These are phyloP conservation scores for Caloenas nicobarica DNA, from an alignment of 2,113 vertebrate genomes.

Conservation along the genomic window DNA sequence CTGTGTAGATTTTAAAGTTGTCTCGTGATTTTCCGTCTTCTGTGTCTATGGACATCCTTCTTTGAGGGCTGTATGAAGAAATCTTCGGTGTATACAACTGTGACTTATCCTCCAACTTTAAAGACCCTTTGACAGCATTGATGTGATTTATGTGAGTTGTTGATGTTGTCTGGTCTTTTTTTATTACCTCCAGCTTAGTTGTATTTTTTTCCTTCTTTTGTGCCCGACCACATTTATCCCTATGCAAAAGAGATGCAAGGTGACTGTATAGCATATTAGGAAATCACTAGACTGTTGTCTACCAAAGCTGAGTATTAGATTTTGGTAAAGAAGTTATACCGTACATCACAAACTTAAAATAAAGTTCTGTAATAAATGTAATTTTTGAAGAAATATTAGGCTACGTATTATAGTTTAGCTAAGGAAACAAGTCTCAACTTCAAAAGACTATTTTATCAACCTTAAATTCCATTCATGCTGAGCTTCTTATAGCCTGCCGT, in stretches of 20 bases:
- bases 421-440: neutral
- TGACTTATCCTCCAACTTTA: slow-evolving; percentile 78
- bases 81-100: slow-evolving; percentile 75
- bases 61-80: slow-evolving; percentile 70
- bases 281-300: neutral
- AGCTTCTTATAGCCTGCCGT: neutral
- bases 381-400: neutral
- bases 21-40: slow-evolving; percentile 80
- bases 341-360: neutral
- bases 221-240: slow-evolving; percentile 75
- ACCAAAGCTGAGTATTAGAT: neutral
- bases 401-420: neutral
- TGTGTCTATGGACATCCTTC: slow-evolving; percentile 68
- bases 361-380: neutral
- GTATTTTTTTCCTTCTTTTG: slow-evolving; percentile 78
- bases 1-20: slow-evolving; percentile 89
- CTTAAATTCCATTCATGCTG: neutral
- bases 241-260: slow-evolving; percentile 43
- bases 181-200: slow-evolving; percentile 85
- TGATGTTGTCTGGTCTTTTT: slow-evolving; percentile 95
- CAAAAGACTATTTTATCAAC: neutral
- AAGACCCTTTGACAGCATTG: slow-evolving; percentile 59
- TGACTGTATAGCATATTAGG: neutral
- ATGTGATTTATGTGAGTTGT: slow-evolving; percentile 86
- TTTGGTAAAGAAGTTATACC: neutral